phyloP scores from a whole-genome alignment of 2,113 vertebrate species.

The Grammomys dolichurus region DNA sequence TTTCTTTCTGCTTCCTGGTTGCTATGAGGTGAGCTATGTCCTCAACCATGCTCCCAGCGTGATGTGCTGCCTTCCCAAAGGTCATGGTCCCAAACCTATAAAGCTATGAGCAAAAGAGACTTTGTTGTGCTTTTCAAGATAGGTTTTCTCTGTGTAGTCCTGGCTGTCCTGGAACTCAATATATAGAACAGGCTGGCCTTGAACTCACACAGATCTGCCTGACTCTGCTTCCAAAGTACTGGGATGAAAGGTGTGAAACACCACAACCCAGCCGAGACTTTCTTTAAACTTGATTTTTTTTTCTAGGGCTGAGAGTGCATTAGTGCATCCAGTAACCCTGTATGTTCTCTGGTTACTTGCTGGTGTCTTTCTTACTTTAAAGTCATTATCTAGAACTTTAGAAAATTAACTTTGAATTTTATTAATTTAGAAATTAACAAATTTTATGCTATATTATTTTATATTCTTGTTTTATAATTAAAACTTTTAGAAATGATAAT shows the following conservation, averaged over 20 bases:
- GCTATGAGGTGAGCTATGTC: no score
- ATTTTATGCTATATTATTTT: neutral
- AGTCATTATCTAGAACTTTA: neutral
- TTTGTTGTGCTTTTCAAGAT: no score
- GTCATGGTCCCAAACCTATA: neutral
- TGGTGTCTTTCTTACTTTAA: neutral
- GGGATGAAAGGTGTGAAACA: no score
- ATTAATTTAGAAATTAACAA: neutral
- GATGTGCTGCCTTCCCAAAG: neutral
- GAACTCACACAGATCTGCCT: no score
- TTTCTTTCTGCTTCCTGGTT: neutral
- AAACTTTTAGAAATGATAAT: neutral
- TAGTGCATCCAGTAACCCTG: neutral
- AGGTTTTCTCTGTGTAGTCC: no score
- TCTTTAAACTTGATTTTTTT: neutral
- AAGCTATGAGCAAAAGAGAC: neutral
- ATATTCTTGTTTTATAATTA: neutral
- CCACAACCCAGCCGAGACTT: no score
- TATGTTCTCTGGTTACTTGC: neutral
- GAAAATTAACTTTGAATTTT: neutral
- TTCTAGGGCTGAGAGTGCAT: neutral
- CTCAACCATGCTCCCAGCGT: neutral
- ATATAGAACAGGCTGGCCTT: no score
- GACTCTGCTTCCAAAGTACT: no score
- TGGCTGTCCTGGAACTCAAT: no score